Base-by-base conservation (phyloP, 2,888 invertebrate species). In the Dioctria rufipes region DNA sequence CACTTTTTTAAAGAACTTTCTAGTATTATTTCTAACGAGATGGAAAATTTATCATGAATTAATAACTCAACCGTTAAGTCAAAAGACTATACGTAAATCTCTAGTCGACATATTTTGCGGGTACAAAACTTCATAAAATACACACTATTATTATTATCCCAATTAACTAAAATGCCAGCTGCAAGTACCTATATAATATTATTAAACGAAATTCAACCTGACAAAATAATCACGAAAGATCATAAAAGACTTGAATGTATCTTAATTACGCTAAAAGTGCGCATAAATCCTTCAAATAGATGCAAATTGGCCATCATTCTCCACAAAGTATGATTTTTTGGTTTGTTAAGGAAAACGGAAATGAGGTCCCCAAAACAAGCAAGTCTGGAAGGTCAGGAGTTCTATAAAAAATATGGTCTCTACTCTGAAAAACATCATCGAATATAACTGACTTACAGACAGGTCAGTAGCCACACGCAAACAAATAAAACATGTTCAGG, bases 291-390 rank as follows among this genome's bases (percentile, higher is more conserved):
- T 77, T 77, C 77, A 77, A 49, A 77, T 77, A 61, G 49, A 77
- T 77, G 77, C 77, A 77, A 77, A 77, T 77, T 63, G 73, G 58
- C 40, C 60, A 73, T 73, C 73, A 73, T 73, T 73, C 73, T 73
- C 73, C 42, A n/a, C 58, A 39, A 58, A 58, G 51, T 54, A 42
- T 58, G 42, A 40, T 13, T 58, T 73, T 73, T 73, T 8, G 37
- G 58, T 51, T 42, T 4, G 58, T 73, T 73, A 73, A 73, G 73
- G 25, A 25, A 25, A 73, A 51, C 71, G 71, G 71, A 71, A 71
- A 71, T 40, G 11, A 25, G 54, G 37, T 58, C 58, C 40, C 54
- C 25, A 25, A 9, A 11, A 11, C 54, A 71, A 71, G 51, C 71
- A 51, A 71, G 51, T 71, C 40, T 25, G 25, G 54, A 51, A 54